Evolutionary conservation across 2,797 vertebrate genomes (phyloP).

Genomic region (Phoxinus dragarum): DNA sequence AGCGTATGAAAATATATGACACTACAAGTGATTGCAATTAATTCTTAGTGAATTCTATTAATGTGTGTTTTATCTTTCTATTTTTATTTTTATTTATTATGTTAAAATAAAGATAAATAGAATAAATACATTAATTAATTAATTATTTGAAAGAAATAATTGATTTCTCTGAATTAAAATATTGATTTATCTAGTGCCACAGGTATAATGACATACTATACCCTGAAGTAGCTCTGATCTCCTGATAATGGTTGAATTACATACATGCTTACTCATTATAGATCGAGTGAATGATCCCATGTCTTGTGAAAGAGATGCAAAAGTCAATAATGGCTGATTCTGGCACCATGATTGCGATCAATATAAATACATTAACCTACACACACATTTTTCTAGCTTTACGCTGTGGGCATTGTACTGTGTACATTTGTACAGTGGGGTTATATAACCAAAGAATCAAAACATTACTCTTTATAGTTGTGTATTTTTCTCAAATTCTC

Average conservation of each 20-base stretch:
- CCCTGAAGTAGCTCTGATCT: background rate
- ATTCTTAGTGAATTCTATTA: too few species aligned
- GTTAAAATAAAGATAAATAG: background rate
- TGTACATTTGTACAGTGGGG: background rate
- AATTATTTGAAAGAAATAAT: background rate
- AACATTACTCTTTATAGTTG: background rate
- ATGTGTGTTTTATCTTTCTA: background rate
- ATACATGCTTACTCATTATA: conserved; percentile 41
- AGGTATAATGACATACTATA: background rate
- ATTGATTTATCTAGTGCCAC: background rate
- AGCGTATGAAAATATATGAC: background rate
- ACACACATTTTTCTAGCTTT: background rate
- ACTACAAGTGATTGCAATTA: background rate
- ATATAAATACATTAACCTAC: conserved; percentile 36
- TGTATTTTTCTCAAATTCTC: background rate
- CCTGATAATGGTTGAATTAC: conserved; percentile 45
- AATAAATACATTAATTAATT: background rate
- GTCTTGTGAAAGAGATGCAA: conserved; percentile 54
- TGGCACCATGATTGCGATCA: conserved; percentile 43
- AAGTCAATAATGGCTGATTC: conserved; percentile 55
- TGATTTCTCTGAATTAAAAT: background rate
- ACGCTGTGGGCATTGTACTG: background rate
- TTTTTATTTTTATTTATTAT: background rate
- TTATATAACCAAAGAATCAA: conserved; percentile 16
- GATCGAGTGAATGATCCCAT: conserved; percentile 50